Conservation (phyloP, 2,113 vertebrate species). For the Origma solitaria region DNA sequence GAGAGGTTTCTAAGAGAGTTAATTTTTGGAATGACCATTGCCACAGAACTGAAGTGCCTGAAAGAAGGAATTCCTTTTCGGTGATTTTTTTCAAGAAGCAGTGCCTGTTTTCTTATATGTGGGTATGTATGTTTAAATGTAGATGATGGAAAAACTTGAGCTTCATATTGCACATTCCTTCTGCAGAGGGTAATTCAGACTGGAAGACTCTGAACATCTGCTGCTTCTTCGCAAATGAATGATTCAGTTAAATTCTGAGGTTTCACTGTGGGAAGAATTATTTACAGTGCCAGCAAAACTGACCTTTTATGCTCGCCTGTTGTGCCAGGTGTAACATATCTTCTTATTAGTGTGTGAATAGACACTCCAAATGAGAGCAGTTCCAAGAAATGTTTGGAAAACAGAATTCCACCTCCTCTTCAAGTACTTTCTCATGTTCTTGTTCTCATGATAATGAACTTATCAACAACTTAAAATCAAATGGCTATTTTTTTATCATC, state of each 20-base stretch:
- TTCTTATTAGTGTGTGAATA: not conserved
- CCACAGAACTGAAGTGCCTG: not conserved
- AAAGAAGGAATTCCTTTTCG: not conserved
- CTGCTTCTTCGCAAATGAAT: not conserved
- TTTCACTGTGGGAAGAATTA: not conserved
- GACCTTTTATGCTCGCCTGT: not conserved
- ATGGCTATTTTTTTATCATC: not conserved
- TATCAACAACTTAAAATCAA: not conserved
- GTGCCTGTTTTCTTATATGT: not conserved
- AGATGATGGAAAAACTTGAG: not conserved
- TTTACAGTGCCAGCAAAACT: not conserved
- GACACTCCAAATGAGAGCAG: not conserved
- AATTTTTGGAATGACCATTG: not conserved
- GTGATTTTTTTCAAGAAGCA: not conserved
- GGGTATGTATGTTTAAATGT: not conserved
- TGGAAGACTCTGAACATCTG: not conserved
- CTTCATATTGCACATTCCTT: not conserved
- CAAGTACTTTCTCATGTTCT: not conserved
- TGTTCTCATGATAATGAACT: not conserved
- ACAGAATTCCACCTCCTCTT: not conserved
- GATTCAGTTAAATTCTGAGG: not conserved
- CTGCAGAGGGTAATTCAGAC: not conserved
- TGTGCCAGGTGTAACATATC: not conserved
- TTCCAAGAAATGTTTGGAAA: not conserved
- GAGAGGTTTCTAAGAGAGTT: not conserved